Evolutionary conservation across 23 tunicate species (phyloP).

Genomic region (Trididemnum clinides): DNA sequence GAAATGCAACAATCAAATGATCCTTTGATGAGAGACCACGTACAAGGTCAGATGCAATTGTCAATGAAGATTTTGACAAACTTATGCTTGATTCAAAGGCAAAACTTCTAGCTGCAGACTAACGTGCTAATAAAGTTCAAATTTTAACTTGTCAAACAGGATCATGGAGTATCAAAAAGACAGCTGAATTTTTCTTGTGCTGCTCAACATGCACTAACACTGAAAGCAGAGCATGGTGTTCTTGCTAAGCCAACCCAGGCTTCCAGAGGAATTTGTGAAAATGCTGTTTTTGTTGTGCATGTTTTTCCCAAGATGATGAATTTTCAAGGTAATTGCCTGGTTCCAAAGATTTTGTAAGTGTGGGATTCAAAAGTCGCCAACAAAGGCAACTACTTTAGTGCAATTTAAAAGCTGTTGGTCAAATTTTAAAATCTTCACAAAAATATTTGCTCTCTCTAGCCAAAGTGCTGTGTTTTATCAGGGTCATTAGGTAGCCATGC

Average conservation of each 20-base stretch:
- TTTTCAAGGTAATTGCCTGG: constrained; percentile 22
- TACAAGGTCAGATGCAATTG: not conserved
- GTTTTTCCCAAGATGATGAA: not conserved
- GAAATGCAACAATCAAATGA: not conserved
- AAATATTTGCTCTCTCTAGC: not conserved
- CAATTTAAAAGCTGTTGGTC: constrained; percentile 20
- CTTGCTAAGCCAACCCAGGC: not conserved
- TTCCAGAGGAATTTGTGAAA: not conserved
- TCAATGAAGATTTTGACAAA: not conserved
- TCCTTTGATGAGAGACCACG: not conserved
- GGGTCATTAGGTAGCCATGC: constrained; percentile 31
- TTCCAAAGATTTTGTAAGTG: not conserved
- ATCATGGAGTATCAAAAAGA: not conserved
- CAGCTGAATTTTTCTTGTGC: not conserved
- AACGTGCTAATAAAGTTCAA: not conserved
- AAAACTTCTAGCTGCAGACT: not conserved
- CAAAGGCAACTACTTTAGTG: not conserved
- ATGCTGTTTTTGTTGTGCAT: not conserved
- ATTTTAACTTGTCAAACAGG: not conserved
- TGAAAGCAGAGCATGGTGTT: not conserved
- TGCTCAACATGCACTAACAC: not conserved
- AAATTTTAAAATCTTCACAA: not conserved
- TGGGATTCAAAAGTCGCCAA: not conserved
- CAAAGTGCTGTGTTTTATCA: not conserved
- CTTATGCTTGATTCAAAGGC: not conserved